Base-by-base conservation (phyloP, 2,888 invertebrate genomes). In the Lydus trimaculatus region DNA sequence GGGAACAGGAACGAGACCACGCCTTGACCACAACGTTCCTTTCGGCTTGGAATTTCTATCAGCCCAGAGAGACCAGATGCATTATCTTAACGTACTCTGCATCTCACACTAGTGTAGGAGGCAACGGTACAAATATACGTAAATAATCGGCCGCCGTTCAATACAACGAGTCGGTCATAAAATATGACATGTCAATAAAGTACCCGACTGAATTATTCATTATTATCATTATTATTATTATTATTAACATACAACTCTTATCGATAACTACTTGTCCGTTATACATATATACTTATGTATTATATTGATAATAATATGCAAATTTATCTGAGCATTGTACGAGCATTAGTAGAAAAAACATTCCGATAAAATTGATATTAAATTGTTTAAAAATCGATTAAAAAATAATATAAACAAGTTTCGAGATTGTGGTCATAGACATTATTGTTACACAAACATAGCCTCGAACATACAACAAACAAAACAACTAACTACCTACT, bases 1-100 rank as follows among this genome's bases (percentile, higher is more conserved):
- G 79, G 81, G 79, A 74, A 77, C 71, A 65, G 73, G 75, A 76
- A 77, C 70, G 73, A 77, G 73, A 75, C 80, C 82, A 81, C 82
- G 80, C 82, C 81, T 79, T 73, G 52, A 52, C 52, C 75, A 76
- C 75, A 74, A 72, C 73, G 76, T 71, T 75, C 74, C 72, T 67
- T 73, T 75, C 74, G 74, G 70, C 74, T 70, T 75, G 79, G 78
- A 78, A 78, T 79, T 78, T 78, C 73, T 79, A 77, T 79, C 76
- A 78, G 76, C 76, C 77, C 52, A 52, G 52, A 43, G 68, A 63
- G 69, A 72, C 76, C 76, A 77, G 76, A 79, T 78, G 75, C 75
- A 76, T 78, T 77, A 73, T 75, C 75, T 76, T 69, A 63, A 72
- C 66, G 71, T 58, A 62, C 23, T 23, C 20, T 23, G 23, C 23